Evolutionary conservation across 2,797 vertebrate species (phyloP).

Genomic region (Rhincodon typus): DNA sequence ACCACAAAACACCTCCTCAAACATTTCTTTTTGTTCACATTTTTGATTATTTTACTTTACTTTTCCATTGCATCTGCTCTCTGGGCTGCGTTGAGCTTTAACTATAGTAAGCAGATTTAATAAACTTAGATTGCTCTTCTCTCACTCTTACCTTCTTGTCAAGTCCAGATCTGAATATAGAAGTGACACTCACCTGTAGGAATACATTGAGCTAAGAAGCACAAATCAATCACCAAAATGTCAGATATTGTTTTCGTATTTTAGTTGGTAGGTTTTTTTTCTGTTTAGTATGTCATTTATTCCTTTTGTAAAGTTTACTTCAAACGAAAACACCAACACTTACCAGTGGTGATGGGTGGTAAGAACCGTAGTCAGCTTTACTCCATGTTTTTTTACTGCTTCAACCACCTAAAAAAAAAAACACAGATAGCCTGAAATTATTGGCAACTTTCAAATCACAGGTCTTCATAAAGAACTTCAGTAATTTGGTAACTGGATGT

Average conservation of each 20-base stretch:
- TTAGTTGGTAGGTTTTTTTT: neutral
- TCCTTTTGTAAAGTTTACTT: neutral
- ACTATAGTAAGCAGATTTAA: neutral
- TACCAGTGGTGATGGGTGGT: conserved; percentile 98
- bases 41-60: neutral
- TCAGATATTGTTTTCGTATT: too few relatives aligned
- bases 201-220: neutral
- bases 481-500: neutral
- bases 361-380: conserved; percentile 82
- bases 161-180: neutral
- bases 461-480: neutral
- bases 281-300: neutral
- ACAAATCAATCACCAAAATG: neutral
- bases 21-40: neutral
- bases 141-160: neutral
- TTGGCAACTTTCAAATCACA: neutral
- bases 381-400: conserved; percentile 73
- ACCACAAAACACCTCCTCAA: neutral
- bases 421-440: neutral
- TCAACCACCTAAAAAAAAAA: conserved; percentile 72
- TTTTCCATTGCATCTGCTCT: neutral
- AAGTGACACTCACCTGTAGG: neutral
- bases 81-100: neutral
- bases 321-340: conserved; percentile 39
- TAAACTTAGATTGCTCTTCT: neutral